These are phyloP conservation scores for Alsophila aescularia DNA, from an alignment of 2,888 invertebrate species.

Conservation along the genomic window DNA sequence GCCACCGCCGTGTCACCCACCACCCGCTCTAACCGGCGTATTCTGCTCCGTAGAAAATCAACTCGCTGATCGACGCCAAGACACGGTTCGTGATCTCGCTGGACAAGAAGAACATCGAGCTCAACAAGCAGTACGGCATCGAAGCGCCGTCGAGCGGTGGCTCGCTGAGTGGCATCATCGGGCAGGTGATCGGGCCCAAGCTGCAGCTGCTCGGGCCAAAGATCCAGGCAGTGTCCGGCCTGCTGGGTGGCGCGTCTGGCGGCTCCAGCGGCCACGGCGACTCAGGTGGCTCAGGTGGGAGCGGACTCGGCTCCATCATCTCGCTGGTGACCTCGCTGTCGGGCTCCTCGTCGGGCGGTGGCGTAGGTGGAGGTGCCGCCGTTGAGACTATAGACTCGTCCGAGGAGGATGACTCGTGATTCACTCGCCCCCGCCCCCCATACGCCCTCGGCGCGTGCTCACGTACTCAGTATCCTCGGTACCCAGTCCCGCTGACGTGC, in stretches of 20 bases:
- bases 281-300: conserved; percentile 74
- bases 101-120: conserved; percentile 89
- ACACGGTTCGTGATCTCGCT: conserved; percentile 88
- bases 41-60: conserved; percentile 88
- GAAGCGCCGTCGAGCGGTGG: conserved; percentile 86
- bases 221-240: conserved; percentile 83
- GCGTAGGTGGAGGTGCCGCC: conserved; percentile 56
- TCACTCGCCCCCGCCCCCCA: conserved; percentile 22
- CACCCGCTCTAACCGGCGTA: conserved; percentile 27
- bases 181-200: conserved; percentile 88
- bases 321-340: conserved; percentile 78
- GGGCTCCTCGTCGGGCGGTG: conserved; percentile 76
- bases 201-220: conserved; percentile 88
- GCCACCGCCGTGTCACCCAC: background rate
- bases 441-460: background rate
- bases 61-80: conserved; percentile 92
- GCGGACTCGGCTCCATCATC: conserved; percentile 76
- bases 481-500: too few relatives aligned
- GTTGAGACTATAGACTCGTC: conserved; percentile 76
- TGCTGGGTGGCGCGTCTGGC: conserved; percentile 83
- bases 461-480: conserved; percentile 9
- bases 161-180: conserved; percentile 86
- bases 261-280: conserved; percentile 73
- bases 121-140: conserved; percentile 90
- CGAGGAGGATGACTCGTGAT: conserved; percentile 77